phyloP scores from a whole-genome alignment of 2,888 invertebrate genomes.

The Phalera bucephala region DNA sequence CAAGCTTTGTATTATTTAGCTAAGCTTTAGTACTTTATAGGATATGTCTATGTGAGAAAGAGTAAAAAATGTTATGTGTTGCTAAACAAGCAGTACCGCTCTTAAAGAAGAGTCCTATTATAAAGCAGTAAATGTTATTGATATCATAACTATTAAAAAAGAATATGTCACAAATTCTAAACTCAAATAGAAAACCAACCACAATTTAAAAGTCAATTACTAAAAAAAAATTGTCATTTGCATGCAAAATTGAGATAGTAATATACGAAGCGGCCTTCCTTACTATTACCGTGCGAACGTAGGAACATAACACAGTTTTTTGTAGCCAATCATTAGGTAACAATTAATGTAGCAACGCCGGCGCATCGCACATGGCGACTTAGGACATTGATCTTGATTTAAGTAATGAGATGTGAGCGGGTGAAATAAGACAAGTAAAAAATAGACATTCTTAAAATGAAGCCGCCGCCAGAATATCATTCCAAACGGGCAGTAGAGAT shows the following conservation, averaged over 20 bases:
- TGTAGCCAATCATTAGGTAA: conserved; percentile 59
- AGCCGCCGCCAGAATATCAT: too few relatives aligned
- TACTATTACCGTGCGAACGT: conserved; percentile 56
- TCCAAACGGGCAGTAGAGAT: too few relatives aligned
- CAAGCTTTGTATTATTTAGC: too few relatives aligned
- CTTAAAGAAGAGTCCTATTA: too few relatives aligned
- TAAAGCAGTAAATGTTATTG: too few relatives aligned
- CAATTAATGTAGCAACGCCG: conserved; percentile 55
- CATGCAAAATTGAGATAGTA: conserved; percentile 14
- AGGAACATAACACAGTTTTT: conserved; percentile 42
- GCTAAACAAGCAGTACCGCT: too few relatives aligned
- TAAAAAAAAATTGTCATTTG: conserved; percentile 31
- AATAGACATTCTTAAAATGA: too few relatives aligned
- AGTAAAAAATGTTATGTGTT: too few relatives aligned
- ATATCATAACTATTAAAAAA: too few relatives aligned
- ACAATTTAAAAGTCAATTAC: conserved; percentile 24
- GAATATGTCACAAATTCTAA: neutral
- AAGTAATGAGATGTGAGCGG: conserved; percentile 33
- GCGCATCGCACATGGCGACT: conserved; percentile 44
- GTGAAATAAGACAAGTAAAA: too few relatives aligned
- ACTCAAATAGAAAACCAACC: neutral
- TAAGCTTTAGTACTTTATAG: too few relatives aligned
- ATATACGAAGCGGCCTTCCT: conserved; percentile 14
- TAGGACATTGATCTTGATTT: conserved; percentile 40
- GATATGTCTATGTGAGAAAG: too few relatives aligned